A percentile compares a stretch with the other conserved stretches of the same genome.
Conservation (phyloP, 2,113 vertebrate species). For the Fukomys damarensis region DNA sequence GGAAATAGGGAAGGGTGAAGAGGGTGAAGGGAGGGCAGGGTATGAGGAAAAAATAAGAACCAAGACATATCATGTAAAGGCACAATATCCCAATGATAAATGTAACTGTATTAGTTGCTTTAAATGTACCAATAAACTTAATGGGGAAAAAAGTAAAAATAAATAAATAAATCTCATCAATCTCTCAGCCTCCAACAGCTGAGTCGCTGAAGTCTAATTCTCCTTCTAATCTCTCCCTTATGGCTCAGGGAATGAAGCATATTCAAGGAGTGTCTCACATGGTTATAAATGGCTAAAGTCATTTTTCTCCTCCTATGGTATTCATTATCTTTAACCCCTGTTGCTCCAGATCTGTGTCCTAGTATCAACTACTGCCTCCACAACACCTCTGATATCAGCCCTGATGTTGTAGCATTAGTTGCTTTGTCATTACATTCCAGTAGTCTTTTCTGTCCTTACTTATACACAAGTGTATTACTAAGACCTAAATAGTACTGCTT, state of each 20-base stretch:
- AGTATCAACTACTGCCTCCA: not conserved
- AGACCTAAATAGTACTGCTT: conserved; percentile 45
- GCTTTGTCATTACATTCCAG: conserved; percentile 13
- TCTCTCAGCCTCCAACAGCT: not conserved
- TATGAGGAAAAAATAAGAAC: too few relatives aligned
- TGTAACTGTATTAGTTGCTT: too few relatives aligned
- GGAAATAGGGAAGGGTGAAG: too few relatives aligned
- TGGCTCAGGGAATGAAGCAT: not conserved
- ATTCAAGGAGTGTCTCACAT: not conserved
- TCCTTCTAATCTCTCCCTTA: not conserved
- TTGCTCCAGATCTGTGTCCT: not conserved
- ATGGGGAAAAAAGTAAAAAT: too few relatives aligned
- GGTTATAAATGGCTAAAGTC: not conserved
- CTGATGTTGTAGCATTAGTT: not conserved
- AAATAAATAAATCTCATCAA: not conserved
- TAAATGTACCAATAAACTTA: not conserved
- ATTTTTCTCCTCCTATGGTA: conserved; percentile 12
- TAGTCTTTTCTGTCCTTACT: conserved; percentile 21
- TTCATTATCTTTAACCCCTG: not conserved
- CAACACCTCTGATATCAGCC: conserved; percentile 44
- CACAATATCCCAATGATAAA: too few relatives aligned
- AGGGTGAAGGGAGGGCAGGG: too few relatives aligned
- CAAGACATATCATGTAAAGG: too few relatives aligned
- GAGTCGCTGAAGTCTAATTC: not conserved
- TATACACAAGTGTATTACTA: conserved; percentile 48